Conservation (phyloP, 2,113 vertebrate species). For the western clawed frog (Xenopus tropicalis) region UCB_Xtro_10.0 CM004443.2:168854501-168855000, state of each 20-base stretch:
- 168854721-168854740: conserved; percentile 15
- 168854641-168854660: too few relatives aligned
- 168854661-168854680: too few relatives aligned
- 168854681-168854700: neutral
- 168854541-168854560: too few relatives aligned
- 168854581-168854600: too few relatives aligned
- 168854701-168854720: neutral
- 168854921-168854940: conserved; percentile 67
- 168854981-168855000: conserved; percentile 60
- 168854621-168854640: too few relatives aligned
- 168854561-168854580: too few relatives aligned
- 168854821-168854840: conserved; percentile 60
- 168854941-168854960: conserved; percentile 63
- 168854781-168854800: conserved; percentile 45
- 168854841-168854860: conserved; percentile 59
- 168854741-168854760: conserved; percentile 39
- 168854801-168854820: conserved; percentile 65
- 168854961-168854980: conserved; percentile 65
- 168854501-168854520: too few relatives aligned
- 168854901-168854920: conserved; percentile 59
- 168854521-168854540: too few relatives aligned
- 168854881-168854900: conserved; percentile 61
- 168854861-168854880: conserved; percentile 68
- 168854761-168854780: conserved; percentile 44
- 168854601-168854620: too few relatives aligned